phyloP scores from a whole-genome alignment of 1,140 invertebrate species.

The Lineus longissimus region DNA sequence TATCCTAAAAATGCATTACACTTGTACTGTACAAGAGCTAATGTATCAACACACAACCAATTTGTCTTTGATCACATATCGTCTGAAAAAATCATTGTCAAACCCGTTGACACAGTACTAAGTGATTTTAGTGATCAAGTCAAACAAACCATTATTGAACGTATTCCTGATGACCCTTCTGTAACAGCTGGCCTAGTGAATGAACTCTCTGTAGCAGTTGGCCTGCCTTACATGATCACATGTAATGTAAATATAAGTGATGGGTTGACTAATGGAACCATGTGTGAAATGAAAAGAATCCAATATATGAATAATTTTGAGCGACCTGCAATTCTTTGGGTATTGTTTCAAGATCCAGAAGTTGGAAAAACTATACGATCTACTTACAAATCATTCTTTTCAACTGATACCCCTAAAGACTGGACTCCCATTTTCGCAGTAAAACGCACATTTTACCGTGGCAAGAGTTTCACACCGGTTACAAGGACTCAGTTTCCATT shows the following conservation, averaged over 20 bases:
- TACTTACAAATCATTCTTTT: not conserved
- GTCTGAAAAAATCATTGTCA: not conserved
- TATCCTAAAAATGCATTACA: not conserved
- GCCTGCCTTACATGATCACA: constrained; percentile 14
- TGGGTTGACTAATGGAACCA: constrained; percentile 14
- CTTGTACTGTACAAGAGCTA: constrained; percentile 13
- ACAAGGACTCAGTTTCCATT: not conserved
- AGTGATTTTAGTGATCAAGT: not conserved
- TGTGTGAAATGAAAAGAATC: constrained; percentile 16
- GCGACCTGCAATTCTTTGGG: not conserved
- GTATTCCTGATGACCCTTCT: not conserved
- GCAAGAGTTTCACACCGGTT: not conserved
- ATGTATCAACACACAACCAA: constrained; percentile 16
- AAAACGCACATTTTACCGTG: not conserved
- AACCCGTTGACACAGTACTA: not conserved
- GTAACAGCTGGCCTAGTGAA: not conserved
- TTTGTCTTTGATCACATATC: constrained; percentile 2
- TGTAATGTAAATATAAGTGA: constrained; percentile 10
- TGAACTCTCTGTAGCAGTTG: constrained; percentile 1
- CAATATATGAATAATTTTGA: not conserved
- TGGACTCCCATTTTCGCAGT: constrained; percentile 4
- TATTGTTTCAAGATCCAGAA: not conserved
- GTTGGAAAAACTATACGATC: not conserved
- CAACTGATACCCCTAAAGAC: not conserved
- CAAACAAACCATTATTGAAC: not conserved